Evolutionary conservation across 2,797 vertebrate genomes (phyloP).

Genomic region (Pipistrellus pygmaeus): DNA sequence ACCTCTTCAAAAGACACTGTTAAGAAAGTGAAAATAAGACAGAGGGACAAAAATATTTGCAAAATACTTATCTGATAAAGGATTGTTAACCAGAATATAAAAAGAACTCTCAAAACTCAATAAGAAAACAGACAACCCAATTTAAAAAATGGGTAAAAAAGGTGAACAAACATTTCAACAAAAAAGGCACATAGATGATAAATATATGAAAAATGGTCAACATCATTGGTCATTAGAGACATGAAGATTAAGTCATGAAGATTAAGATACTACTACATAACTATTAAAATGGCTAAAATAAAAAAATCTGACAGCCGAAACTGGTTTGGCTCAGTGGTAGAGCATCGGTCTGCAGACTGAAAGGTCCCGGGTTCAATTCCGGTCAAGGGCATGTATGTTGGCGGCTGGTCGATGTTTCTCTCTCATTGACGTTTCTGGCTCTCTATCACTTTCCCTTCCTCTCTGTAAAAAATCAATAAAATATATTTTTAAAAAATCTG

Average conservation of each 20-base stretch:
- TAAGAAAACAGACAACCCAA: not conserved
- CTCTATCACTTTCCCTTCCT: too few relatives aligned
- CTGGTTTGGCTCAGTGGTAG: too few relatives aligned
- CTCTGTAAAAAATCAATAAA: too few relatives aligned
- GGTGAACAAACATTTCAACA: not conserved
- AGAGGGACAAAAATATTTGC: conserved; percentile 29
- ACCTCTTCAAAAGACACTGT: not conserved
- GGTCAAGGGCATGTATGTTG: too few relatives aligned
- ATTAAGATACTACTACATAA: not conserved
- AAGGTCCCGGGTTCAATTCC: too few relatives aligned
- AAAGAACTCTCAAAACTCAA: conserved; percentile 9
- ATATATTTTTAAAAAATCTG: not conserved
- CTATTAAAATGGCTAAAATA: not conserved
- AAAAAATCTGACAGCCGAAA: not conserved
- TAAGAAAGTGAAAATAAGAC: conserved; percentile 32
- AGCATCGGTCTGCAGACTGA: too few relatives aligned
- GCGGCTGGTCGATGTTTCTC: too few relatives aligned
- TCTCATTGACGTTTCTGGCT: too few relatives aligned
- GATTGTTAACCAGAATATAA: not conserved
- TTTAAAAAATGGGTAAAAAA: not conserved
- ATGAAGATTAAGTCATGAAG: not conserved
- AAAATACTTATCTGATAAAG: not conserved
- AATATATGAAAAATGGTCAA: not conserved
- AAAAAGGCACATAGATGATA: not conserved
- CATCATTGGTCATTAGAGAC: not conserved